Conservation (phyloP, 1,140 invertebrate genomes). For the Laodelphax striatellus region DNA sequence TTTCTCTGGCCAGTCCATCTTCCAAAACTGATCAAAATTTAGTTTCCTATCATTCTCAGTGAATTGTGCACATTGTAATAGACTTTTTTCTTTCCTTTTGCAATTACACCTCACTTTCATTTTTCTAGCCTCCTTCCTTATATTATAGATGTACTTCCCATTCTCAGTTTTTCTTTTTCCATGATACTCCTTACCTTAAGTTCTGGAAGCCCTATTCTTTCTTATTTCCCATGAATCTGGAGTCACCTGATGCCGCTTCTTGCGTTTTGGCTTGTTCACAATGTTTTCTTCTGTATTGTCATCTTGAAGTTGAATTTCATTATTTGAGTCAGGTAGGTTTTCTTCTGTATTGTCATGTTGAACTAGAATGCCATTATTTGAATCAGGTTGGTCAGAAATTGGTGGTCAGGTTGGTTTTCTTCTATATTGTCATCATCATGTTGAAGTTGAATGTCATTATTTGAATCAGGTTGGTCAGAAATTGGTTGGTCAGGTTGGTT, state of each 20-base stretch:
- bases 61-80: slow-evolving; percentile 5
- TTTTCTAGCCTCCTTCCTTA: slow-evolving; percentile 6
- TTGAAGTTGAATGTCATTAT: too few species aligned
- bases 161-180: slow-evolving; percentile 5
- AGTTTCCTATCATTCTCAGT: slow-evolving; percentile 5
- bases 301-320: too few species aligned
- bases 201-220: slow-evolving; percentile 2
- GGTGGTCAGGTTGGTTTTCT: too few species aligned
- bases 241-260: slow-evolving; percentile 8
- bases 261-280: slow-evolving; percentile 2
- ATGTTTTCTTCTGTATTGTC: too few species aligned
- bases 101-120: slow-evolving; percentile 9
- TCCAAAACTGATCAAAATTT: slow-evolving; percentile 11
- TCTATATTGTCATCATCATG: too few species aligned
- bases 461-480: too few species aligned
- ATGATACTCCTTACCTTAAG: slow-evolving; percentile 6
- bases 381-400: too few species aligned
- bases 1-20: slow-evolving; percentile 3
- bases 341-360: too few species aligned
- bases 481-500: too few species aligned
- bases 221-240: slow-evolving; percentile 4
- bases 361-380: too few species aligned
- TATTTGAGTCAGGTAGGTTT: too few species aligned
- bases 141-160: slow-evolving; percentile 5
- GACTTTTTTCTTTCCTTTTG: slow-evolving; percentile 7